Evolutionary conservation across 2,113 vertebrate genomes (phyloP), one percentile per base, ranked within the genome.

Genomic region (Fulmarus glacialis): DNA sequence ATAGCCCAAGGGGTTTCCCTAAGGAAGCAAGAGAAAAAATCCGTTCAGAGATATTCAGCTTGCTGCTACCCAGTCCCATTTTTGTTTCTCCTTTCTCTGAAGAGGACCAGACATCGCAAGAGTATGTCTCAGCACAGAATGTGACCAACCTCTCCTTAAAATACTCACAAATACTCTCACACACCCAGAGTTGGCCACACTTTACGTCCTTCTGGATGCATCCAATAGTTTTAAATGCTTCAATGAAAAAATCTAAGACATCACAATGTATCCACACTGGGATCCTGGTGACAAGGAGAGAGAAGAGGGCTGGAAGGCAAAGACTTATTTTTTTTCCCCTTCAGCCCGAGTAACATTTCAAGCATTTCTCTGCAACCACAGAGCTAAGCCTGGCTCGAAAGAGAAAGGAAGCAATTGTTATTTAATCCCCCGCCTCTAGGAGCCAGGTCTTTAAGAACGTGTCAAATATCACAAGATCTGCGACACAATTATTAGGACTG

Each of bases 391-490:
- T 90, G 83, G 55, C 82, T 91, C 96, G 90, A 90, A 93, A 96
- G 89, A 95, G 78, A 94, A 97, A 93, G 87, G 82, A 93, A 90
- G 88, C 79, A 92, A 96, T 83, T 93, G 78, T 93, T 91, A 75
- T 86, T 89, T 91, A 95, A 97, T 91, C 81, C 81, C 58, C 47
- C 9, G 42, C 75, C 66, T 91, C 89, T 45, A 94, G 78, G 50
- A 96, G 78, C 73, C 71, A 80, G 78, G 89, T 80, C 87, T 96
- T 96, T 90, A 95, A 87, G 87, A 91, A 86, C 7, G 5, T 29
- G 93, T 91, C 90, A 95, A 94, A 70, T 83, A 96, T 86, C 87
- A 90, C 85, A 95, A 96, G 89, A 96, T 93, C 87, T 88, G 89
- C 2, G 8, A 70, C 89, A 90, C 85, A 85, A 70, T 91, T 96